Base-by-base conservation (phyloP, 2,797 vertebrate species). In the Melanotaenia maccullochi region DNA sequence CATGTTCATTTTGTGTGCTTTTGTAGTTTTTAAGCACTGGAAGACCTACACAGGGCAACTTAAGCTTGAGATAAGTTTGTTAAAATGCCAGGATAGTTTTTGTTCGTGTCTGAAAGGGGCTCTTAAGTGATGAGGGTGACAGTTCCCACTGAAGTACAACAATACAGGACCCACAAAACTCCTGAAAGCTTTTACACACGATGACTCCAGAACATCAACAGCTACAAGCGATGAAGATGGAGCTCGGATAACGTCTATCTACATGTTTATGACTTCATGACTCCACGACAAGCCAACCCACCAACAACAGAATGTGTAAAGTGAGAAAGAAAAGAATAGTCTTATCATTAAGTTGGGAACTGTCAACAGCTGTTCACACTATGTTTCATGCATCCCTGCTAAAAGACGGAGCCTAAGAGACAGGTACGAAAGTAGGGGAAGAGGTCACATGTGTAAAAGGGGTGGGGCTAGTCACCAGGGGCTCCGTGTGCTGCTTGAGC, bases 401-500 rank as follows among this genome's bases (percentile, higher is more conserved):
- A 88, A 89, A 86, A 92, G 89, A 83, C 73, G 81, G 85, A 73
- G 94, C 92, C 95, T 96, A 95, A 89, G 90, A 91, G 93, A 85
- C 76, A 87, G 79, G 78, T 78, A 85, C 24, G 92, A 95, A 90
- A 95, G 78, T 71, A 87, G 91, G 93, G 92, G 93, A 78, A 82
- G 93, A 94, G 93, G 94, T 85, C 95, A 95, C 89, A 77, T 95
- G 94, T 93, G 95, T 92, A 90, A 93, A 82, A 84, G 87, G 44
- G 96, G 95, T 87, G 95, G 94, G 94, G 94, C 97, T 97, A 97
- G 95, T 98, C 97, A 99, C 98, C 97, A 97, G 94, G 94, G 96
- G 96, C 93, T 97, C 96, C 94, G 95, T 94, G 94, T 95, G 95
- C 93, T 96, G 96, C 97, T 97, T 97, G 96, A 98, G 95, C 96